phyloP scores from a whole-genome alignment of 2,888 invertebrate genomes.

The Carabus problematicus region DNA sequence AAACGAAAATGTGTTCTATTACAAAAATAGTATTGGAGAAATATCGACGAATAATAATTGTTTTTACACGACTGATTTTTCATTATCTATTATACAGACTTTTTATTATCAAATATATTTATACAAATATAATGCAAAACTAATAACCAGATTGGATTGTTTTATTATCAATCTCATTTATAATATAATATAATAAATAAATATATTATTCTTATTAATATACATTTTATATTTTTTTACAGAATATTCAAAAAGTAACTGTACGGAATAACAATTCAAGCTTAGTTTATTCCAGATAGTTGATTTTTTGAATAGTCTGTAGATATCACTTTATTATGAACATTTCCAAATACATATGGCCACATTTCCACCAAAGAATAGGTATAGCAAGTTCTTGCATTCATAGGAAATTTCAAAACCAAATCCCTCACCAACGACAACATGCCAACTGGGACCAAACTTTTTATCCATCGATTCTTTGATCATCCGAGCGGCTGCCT shows the following conservation, averaged over 20 bases:
- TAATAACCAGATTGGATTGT: too few relatives aligned
- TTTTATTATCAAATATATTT: too few relatives aligned
- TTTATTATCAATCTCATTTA: too few relatives aligned
- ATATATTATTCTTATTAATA: slow-evolving; percentile 11
- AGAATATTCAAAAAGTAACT: too few relatives aligned
- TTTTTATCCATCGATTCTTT: slow-evolving; percentile 96
- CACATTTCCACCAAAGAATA: slow-evolving; percentile 91
- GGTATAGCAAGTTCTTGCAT: slow-evolving; percentile 83
- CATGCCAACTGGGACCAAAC: slow-evolving; percentile 93
- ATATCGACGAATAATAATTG: too few relatives aligned
- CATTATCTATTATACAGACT: too few relatives aligned
- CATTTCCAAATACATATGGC: slow-evolving; percentile 92
- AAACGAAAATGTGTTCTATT: slow-evolving; percentile 29
- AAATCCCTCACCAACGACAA: slow-evolving; percentile 94
- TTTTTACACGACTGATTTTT: too few relatives aligned
- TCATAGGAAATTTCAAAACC: slow-evolving; percentile 94
- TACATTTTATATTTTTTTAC: slow-evolving; percentile 11
- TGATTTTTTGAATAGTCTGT: not conserved
- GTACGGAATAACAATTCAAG: slow-evolving; percentile 40
- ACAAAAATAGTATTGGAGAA: too few relatives aligned
- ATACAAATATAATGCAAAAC: too few relatives aligned
- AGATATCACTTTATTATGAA: slow-evolving; percentile 55
- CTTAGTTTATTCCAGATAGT: slow-evolving; percentile 20
- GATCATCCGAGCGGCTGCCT: slow-evolving; percentile 90
- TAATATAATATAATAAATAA: slow-evolving; percentile 30